Percentiles rank a stretch among this genome's conserved stretches.
phyloP scores from a whole-genome alignment of 2,113 vertebrate genomes.

The Myrmecophaga tridactyla region DNA sequence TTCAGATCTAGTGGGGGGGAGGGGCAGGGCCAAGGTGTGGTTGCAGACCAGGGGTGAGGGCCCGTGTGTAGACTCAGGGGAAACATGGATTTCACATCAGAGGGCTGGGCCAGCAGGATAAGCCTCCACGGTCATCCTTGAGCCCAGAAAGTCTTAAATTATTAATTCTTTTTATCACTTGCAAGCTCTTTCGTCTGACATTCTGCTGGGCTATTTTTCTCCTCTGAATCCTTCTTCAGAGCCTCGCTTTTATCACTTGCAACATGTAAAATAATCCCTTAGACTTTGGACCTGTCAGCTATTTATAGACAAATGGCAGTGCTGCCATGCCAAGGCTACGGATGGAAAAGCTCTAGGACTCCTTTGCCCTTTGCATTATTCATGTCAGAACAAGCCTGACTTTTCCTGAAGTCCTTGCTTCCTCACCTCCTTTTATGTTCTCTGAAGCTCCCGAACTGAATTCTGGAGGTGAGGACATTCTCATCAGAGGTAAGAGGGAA shows the following conservation, averaged over 20 bases:
- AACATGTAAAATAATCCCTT: constrained; percentile 41
- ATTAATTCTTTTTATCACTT: constrained; percentile 37
- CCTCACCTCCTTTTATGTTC: neutral
- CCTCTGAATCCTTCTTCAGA: constrained; percentile 19
- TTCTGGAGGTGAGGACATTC: neutral
- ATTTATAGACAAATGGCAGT: constrained; percentile 45
- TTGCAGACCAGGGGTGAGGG: neutral
- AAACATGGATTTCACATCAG: neutral
- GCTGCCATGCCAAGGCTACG: neutral
- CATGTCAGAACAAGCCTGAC: neutral
- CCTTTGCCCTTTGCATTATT: neutral
- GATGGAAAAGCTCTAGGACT: neutral
- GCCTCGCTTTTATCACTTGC: constrained; percentile 45
- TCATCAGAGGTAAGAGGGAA: neutral
- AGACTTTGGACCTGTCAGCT: constrained; percentile 31
- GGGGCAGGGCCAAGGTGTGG: too few species aligned
- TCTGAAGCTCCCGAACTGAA: neutral
- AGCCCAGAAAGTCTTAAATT: constrained; percentile 53
- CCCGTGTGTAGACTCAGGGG: neutral
- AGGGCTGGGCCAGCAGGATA: neutral
- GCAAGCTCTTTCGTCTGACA: constrained; percentile 8
- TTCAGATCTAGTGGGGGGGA: neutral
- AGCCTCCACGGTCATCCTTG: neutral
- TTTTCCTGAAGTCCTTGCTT: neutral
- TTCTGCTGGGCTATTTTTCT: constrained; percentile 32